Percentiles rank a stretch among this genome's conserved stretches.
Conservation (phyloP, 2,797 vertebrate species). For the Melanotaenia trifasciata region DNA sequence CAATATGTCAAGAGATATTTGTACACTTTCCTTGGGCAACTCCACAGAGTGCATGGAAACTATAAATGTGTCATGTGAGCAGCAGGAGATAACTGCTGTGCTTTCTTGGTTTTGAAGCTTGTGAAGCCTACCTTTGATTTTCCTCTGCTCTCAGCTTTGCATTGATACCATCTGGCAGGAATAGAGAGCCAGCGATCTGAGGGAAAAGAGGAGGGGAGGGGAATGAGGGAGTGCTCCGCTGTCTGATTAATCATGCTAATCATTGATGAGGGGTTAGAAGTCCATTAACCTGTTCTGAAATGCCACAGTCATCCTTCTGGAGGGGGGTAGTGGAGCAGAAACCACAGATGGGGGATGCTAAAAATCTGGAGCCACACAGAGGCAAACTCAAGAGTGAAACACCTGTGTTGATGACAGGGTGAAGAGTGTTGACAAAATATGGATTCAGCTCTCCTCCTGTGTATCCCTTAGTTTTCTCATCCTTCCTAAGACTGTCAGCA, state of each 20-base stretch:
- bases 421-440: constrained; percentile 43
- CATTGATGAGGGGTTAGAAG: constrained; percentile 76
- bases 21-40: constrained; percentile 40
- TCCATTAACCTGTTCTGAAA: constrained; percentile 77
- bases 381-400: constrained; percentile 35
- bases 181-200: constrained; percentile 46
- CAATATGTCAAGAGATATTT: constrained; percentile 40
- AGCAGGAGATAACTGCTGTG: constrained; percentile 73
- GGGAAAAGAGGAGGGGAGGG: constrained; percentile 32
- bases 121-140: constrained; percentile 76
- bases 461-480: constrained; percentile 16
- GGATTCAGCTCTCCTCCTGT: constrained; percentile 28
- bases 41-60: constrained; percentile 42
- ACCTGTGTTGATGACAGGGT: constrained; percentile 47
- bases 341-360: constrained; percentile 52
- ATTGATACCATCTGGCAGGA: constrained; percentile 80
- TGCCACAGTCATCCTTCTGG: constrained; percentile 45
- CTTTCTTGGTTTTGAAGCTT: constrained; percentile 67
- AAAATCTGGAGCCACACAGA: constrained; percentile 16
- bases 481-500: constrained; percentile 15
- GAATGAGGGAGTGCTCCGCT: constrained; percentile 39
- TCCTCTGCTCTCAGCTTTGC: constrained; percentile 63
- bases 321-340: constrained; percentile 30
- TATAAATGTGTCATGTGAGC: constrained; percentile 64
- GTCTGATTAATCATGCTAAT: constrained; percentile 83